These are phyloP conservation scores for Clarias pachynema DNA, from an alignment of 2,797 vertebrate genomes.

Conservation along the genomic window DNA sequence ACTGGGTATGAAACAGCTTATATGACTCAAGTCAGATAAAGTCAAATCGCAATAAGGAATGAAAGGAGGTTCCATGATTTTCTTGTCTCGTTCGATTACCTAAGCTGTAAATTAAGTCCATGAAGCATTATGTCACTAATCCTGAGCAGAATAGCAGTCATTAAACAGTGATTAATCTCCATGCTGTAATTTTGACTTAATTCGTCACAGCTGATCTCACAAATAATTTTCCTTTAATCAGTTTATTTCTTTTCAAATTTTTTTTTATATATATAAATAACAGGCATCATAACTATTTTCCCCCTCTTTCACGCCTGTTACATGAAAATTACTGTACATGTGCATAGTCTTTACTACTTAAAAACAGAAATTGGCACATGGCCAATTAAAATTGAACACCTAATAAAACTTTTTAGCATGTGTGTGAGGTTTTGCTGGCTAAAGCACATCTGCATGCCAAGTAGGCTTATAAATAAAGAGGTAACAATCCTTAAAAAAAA, in stretches of 20 bases:
- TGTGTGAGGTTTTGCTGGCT: conserved; percentile 17
- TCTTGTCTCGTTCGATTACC: conserved; percentile 35
- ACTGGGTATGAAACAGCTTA: conserved; percentile 5
- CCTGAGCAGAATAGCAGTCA: conserved; percentile 38
- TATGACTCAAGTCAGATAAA: neutral
- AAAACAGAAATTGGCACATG: neutral
- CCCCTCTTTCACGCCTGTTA: neutral
- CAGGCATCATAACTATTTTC: neutral
- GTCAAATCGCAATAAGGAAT: neutral
- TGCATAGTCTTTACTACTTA: neutral
- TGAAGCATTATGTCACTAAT: conserved; percentile 33
- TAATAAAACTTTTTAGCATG: conserved; percentile 17
- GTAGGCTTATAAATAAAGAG: conserved; percentile 6
- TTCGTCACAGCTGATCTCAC: conserved; percentile 51
- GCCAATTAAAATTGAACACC: conserved; percentile 33
- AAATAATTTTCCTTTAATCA: conserved; percentile 38
- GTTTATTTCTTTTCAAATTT: conserved; percentile 35
- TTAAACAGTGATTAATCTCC: conserved; percentile 57
- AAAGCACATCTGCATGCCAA: conserved; percentile 9
- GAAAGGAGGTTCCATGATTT: conserved; percentile 6
- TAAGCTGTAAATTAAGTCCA: conserved; percentile 33
- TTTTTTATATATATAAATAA: neutral
- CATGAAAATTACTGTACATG: neutral
- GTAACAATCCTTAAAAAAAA: neutral
- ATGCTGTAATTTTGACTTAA: conserved; percentile 50